phyloP scores from a whole-genome alignment of 2,888 invertebrate genomes.

The Gastrophysa polygoni region DNA sequence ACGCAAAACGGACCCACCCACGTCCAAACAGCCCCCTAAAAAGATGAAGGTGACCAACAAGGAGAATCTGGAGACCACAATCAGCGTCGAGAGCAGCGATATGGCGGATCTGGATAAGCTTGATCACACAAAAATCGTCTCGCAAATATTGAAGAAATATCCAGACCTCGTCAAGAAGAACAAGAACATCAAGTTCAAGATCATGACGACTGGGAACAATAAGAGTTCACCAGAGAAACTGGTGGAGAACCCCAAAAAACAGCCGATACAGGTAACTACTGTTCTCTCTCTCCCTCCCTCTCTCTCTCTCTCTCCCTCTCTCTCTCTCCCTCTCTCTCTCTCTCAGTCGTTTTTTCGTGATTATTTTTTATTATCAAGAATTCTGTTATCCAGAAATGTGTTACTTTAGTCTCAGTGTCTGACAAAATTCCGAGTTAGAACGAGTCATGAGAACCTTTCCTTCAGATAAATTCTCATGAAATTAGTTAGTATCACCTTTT shows the following conservation, averaged over 20 bases:
- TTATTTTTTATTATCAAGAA: no score
- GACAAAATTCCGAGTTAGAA: no score
- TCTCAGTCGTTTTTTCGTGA: no score
- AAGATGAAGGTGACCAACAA: conserved; percentile 69
- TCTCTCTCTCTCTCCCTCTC: no score
- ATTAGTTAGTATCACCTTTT: no score
- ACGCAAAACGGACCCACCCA: conserved; percentile 43
- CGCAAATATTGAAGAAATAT: conserved; percentile 86
- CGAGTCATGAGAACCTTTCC: no score
- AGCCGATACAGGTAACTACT: conserved; percentile 23
- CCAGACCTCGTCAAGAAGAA: conserved; percentile 86
- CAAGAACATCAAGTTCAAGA: conserved; percentile 85
- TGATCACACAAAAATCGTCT: conserved; percentile 82
- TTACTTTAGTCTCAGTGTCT: no score
- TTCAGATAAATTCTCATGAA: no score
- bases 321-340: no score
- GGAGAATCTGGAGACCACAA: conserved; percentile 60
- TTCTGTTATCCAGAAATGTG: no score
- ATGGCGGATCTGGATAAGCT: conserved; percentile 40
- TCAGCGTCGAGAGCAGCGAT: conserved; percentile 48
- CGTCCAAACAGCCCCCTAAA: conserved; percentile 53
- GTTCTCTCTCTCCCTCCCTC: no score
- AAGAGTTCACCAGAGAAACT: conserved; percentile 28
- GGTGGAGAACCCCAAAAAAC: conserved; percentile 17
- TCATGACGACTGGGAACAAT: conserved; percentile 65